phyloP scores from a whole-genome alignment of 2,113 vertebrate species.

The Axis porcinus region DNA sequence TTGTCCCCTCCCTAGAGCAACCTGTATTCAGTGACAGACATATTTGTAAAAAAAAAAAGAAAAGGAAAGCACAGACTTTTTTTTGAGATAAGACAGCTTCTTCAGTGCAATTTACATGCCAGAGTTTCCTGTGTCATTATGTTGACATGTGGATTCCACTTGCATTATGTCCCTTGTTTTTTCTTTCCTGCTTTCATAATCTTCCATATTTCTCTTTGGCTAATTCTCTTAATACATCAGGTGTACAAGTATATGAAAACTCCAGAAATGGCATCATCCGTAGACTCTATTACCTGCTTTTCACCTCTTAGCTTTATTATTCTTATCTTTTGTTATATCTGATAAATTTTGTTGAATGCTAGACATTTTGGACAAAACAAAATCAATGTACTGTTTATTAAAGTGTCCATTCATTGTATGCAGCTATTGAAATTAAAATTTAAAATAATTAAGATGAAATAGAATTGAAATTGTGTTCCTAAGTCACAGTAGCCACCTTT shows the following conservation, averaged over 20 bases:
- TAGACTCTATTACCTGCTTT: neutral
- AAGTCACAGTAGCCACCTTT: neutral
- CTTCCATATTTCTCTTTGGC: neutral
- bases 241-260: neutral
- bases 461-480: neutral
- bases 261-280: neutral
- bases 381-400: neutral
- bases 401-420: neutral
- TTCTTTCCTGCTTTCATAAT: fast-evolving
- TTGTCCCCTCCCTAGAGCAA: neutral
- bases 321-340: neutral
- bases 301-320: neutral
- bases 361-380: neutral
- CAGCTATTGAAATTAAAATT: neutral
- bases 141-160: neutral
- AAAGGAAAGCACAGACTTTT: neutral
- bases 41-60: neutral
- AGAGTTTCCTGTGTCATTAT: neutral
- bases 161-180: neutral
- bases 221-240: neutral
- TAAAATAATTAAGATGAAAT: neutral
- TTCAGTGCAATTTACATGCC: neutral
- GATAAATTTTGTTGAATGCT: neutral
- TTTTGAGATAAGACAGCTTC: neutral
- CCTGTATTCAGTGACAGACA: neutral